These are phyloP conservation scores for Nudaria mundana DNA, from an alignment of 2,888 invertebrate species.

Conservation along the genomic window DNA sequence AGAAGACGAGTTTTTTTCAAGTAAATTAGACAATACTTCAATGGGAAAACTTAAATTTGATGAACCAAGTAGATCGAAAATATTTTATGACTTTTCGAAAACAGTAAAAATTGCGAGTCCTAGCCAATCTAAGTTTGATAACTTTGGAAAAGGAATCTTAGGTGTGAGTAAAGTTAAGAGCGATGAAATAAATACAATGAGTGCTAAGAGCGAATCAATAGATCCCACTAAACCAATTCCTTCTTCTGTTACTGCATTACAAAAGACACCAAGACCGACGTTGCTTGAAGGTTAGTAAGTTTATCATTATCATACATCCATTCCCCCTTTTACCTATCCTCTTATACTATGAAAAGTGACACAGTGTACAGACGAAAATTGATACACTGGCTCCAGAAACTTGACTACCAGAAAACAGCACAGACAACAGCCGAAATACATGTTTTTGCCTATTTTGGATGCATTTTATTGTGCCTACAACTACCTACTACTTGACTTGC, in stretches of 20 bases:
- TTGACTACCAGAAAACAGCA: too few species aligned
- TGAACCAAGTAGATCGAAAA: slow-evolving; percentile 58
- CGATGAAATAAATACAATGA: slow-evolving; percentile 16
- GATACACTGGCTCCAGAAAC: too few species aligned
- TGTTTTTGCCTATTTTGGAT: too few species aligned
- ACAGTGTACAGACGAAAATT: too few species aligned
- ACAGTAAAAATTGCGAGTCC: slow-evolving; percentile 55
- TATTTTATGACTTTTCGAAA: slow-evolving; percentile 66
- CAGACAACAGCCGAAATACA: too few species aligned
- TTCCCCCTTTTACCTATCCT: too few species aligned
- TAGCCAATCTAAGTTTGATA: slow-evolving; percentile 15
- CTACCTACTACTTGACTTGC: too few species aligned
- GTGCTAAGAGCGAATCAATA: slow-evolving; percentile 42
- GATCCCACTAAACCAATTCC: slow-evolving; percentile 26
- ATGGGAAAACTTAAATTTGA: slow-evolving; percentile 66
- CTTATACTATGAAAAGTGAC: too few species aligned
- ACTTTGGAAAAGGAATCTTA: slow-evolving; percentile 11
- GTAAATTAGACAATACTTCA: slow-evolving; percentile 38
- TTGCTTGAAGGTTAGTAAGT: slow-evolving; percentile 45
- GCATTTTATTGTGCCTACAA: too few species aligned
- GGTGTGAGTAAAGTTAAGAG: slow-evolving; percentile 11
- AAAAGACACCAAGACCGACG: slow-evolving; percentile 39
- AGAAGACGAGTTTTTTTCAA: slow-evolving; percentile 19
- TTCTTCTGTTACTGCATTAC: slow-evolving; percentile 37
- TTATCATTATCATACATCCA: too few species aligned